Conservation (phyloP, 2,888 invertebrate species). For the Leptarthrus brevirostris region DNA sequence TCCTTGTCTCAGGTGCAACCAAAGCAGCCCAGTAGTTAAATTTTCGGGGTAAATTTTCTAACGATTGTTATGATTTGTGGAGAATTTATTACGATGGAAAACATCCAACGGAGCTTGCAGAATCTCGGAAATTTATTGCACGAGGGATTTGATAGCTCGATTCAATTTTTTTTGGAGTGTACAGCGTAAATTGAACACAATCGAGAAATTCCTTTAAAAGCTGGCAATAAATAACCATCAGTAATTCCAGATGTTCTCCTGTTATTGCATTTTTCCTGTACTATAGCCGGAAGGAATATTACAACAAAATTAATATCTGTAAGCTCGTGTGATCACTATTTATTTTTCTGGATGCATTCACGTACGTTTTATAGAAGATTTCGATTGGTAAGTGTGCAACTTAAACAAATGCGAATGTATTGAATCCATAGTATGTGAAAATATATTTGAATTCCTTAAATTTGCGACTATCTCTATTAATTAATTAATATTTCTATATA, state of each 20-base stretch:
- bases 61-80: slow-evolving; percentile 47
- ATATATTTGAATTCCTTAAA: too few relatives aligned
- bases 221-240: slow-evolving; percentile 30
- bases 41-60: slow-evolving; percentile 47
- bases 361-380: too few relatives aligned
- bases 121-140: slow-evolving; percentile 24
- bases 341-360: too few relatives aligned
- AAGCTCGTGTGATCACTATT: too few relatives aligned
- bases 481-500: too few relatives aligned
- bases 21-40: slow-evolving; percentile 44
- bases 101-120: slow-evolving; percentile 5
- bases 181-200: slow-evolving; percentile 12
- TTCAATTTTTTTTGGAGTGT: background rate
- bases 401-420: too few relatives aligned
- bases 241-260: slow-evolving; percentile 2
- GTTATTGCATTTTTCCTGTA: background rate
- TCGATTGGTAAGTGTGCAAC: too few relatives aligned
- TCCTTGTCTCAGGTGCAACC: slow-evolving; percentile 47
- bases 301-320: too few relatives aligned
- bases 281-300: background rate
- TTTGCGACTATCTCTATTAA: too few relatives aligned
- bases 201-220: slow-evolving; percentile 29
- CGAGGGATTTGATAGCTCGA: slow-evolving; percentile 28
- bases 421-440: too few relatives aligned
- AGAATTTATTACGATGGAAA: slow-evolving; percentile 38